Percentiles rank a stretch among this genome's conserved stretches.
These are phyloP conservation scores for Campoplex capitator DNA, from an alignment of 2,888 invertebrate genomes.

Conservation along the genomic window DNA sequence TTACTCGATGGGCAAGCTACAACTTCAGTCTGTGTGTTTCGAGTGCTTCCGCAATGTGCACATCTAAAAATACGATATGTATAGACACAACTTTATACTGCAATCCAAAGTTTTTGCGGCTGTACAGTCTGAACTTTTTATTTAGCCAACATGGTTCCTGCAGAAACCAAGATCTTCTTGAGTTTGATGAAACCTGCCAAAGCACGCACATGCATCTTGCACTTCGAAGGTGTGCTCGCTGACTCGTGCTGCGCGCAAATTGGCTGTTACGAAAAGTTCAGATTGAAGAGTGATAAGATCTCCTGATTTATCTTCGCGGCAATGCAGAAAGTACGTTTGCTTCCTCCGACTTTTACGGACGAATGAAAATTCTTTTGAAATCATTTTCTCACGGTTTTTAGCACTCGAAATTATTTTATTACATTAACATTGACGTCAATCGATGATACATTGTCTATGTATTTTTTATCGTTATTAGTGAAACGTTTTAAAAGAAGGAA, in stretches of 20 bases:
- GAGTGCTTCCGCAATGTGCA: not conserved
- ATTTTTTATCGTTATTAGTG: too few species aligned
- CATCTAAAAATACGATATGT: not conserved
- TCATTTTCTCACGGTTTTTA: not conserved
- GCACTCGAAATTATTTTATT: not conserved
- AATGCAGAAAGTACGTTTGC: conserved; percentile 16
- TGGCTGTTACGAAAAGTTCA: not conserved
- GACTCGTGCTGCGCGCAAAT: conserved; percentile 9
- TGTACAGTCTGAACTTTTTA: conserved; percentile 19
- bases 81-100: not conserved
- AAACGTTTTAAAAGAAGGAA: too few species aligned
- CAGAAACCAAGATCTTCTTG: not conserved
- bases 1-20: conserved; percentile 28
- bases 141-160: not conserved
- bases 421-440: not conserved
- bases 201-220: conserved; percentile 6
- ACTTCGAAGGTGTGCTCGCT: conserved; percentile 11
- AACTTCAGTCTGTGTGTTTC: conserved; percentile 6
- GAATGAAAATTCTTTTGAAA: not conserved
- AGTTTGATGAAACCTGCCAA: conserved; percentile 8
- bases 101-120: not conserved
- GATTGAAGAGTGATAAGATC: conserved; percentile 3
- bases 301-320: not conserved
- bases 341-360: not conserved
- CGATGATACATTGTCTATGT: not conserved